Conservation (phyloP, 37 sponge, comb jelly and placozoan genomes). For the Mnemiopsis leidyi region DNA sequence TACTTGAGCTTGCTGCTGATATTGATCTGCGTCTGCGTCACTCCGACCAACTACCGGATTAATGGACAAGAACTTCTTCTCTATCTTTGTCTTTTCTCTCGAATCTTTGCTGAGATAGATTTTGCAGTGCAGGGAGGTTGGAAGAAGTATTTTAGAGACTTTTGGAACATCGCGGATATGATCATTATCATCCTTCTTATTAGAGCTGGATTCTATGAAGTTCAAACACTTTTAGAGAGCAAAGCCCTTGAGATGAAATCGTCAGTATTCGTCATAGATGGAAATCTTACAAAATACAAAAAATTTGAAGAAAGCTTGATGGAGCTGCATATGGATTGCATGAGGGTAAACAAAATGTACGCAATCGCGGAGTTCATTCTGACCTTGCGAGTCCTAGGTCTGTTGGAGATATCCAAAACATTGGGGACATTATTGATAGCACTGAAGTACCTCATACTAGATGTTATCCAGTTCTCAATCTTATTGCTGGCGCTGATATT, state of each 20-base stretch:
- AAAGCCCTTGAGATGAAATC: not conserved
- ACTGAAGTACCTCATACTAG: constrained; percentile 45
- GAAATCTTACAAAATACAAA: too few species aligned
- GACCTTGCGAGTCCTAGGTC: not conserved
- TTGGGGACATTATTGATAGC: not conserved
- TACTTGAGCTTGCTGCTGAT: constrained; percentile 1
- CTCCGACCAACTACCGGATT: not conserved
- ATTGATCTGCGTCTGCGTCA: not conserved
- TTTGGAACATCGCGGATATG: not conserved
- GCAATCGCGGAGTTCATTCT: constrained; percentile 28
- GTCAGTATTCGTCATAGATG: too few species aligned
- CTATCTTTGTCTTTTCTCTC: not conserved
- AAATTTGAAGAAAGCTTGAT: not conserved
- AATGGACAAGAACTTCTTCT: not conserved
- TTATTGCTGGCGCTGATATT: not conserved
- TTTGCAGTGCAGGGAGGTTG: not conserved
- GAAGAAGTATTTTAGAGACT: not conserved
- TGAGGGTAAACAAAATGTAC: not conserved
- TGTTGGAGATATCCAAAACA: not conserved
- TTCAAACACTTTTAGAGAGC: not conserved
- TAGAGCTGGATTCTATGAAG: not conserved
- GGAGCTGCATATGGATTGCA: not conserved
- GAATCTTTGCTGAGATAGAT: constrained; percentile 5
- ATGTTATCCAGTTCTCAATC: constrained; percentile 6
- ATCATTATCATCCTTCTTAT: not conserved